Percentiles rank a stretch among this genome's conserved stretches.
Evolutionary conservation across 2,113 vertebrate genomes (phyloP).

Genomic region (Hoplias malabaricus): DNA sequence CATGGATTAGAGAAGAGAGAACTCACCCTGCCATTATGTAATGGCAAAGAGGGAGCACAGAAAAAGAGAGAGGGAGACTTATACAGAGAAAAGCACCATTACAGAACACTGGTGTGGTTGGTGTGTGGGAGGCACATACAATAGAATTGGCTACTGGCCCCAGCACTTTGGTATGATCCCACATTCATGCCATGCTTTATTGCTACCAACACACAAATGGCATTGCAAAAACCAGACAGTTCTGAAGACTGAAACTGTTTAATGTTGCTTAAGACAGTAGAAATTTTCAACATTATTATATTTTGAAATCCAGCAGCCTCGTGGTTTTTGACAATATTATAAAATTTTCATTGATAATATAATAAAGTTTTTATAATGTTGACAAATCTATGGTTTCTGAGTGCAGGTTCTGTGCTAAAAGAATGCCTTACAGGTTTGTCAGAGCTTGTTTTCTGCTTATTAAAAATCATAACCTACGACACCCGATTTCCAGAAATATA

Average conservation of each 20-base stretch:
- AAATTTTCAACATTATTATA: no score
- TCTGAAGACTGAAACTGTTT: neutral
- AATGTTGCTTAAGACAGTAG: no score
- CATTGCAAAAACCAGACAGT: neutral
- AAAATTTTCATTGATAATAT: no score
- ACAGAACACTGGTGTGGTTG: neutral
- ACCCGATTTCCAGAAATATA: no score
- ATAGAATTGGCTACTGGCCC: neutral
- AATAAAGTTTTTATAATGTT: neutral
- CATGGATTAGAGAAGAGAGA: slow-evolving; percentile 23
- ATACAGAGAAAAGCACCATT: neutral
- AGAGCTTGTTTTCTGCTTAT: no score
- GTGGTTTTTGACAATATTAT: no score
- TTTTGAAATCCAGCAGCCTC: no score
- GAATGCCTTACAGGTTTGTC: neutral
- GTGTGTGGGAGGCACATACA: neutral
- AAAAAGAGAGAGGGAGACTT: neutral
- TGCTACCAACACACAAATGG: neutral
- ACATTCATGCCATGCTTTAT: neutral
- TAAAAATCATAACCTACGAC: no score
- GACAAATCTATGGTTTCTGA: neutral
- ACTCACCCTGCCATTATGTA: slow-evolving; percentile 12
- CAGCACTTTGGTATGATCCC: neutral
- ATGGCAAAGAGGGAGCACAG: neutral
- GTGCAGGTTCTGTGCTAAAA: neutral